Base-by-base conservation (phyloP, 2,888 invertebrate genomes). In the Julus scandinavius region DNA sequence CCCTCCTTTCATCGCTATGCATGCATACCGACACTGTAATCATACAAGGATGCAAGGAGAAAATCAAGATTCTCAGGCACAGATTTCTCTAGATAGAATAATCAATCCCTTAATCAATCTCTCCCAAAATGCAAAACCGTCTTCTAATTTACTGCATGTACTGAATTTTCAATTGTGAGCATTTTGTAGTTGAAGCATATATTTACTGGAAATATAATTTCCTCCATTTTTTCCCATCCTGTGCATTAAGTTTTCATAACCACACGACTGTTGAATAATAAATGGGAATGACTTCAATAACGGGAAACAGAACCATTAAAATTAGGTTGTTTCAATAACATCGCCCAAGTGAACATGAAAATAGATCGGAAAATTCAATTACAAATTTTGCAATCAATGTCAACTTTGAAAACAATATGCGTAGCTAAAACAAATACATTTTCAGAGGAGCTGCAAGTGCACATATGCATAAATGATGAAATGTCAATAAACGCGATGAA, bases 51-150 rank as follows among this genome's bases (percentile, higher is more conserved):
- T 72, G 72, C 72, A 72, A 17, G 9, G 20, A 29, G 72, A 72
- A 72, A 72, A 72, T 72, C 72, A 72, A 54, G 54, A 72, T 5
- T n/a, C n/a, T 63, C n/a, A 13, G 72, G 7, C 9, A 6, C 72
- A 29, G 20, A 72, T 72, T 72, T 72, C 72, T 29, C 29, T 29
- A 72, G 72, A 5, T 5, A 20, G 72, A 72, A 72, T 63, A 63
- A 63, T 2, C n/a, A n/a, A 63, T n/a, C n/a, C 63, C 20, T n/a
- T 29, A 20, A 72, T 72, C 72, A 72, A 72, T 72, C 72, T 29
- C 72, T 29, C 29, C 72, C 72, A 4, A 72, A 72, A 72, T 72
- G 72, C 72, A 20, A 72, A 72, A 72, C 72, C 72, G 72, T 72
- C 72, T 7, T 72, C n/a, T 63, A 63, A 63, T 63, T n/a, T 17